Percentiles rank a stretch among this genome's conserved stretches.
Conservation (phyloP, 1,140 invertebrate species). For the Octopus bimaculoides region DNA sequence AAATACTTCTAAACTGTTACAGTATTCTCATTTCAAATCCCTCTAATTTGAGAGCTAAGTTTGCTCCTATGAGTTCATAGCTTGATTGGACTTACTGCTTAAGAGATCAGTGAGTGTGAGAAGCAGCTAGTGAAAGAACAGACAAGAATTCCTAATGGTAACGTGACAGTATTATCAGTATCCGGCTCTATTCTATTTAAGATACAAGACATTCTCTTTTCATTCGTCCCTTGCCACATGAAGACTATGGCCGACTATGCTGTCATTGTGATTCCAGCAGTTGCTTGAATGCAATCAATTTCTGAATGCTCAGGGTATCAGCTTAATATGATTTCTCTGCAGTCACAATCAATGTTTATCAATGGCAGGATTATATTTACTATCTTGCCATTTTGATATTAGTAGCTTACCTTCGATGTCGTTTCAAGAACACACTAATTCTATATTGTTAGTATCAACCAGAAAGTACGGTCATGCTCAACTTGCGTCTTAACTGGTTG, state of each 20-base stretch:
- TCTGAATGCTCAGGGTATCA: constrained; percentile 8
- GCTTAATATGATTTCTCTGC: constrained; percentile 9
- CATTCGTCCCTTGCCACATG: constrained; percentile 6
- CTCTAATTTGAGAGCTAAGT: neutral
- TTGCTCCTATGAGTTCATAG: neutral
- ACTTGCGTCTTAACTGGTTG: neutral
- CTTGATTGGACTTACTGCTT: neutral
- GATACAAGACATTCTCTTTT: neutral
- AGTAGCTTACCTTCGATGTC: constrained; percentile 3
- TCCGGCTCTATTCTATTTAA: neutral
- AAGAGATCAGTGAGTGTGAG: neutral
- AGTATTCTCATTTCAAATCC: neutral
- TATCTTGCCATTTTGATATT: constrained; percentile 10
- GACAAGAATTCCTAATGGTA: neutral
- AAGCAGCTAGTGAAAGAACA: no score
- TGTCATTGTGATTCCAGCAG: constrained; percentile 5
- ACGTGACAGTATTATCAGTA: neutral
- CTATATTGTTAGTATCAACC: constrained; percentile 8
- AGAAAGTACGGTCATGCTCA: constrained; percentile 7
- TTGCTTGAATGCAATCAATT: constrained; percentile 1
- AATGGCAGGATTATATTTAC: constrained; percentile 8
- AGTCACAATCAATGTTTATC: constrained; percentile 11
- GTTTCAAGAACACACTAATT: constrained; percentile 8
- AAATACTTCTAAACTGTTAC: neutral
- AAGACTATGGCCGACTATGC: neutral